Evolutionary conservation across 2,113 vertebrate species (phyloP).

Genomic region (Smithornis capensis): DNA sequence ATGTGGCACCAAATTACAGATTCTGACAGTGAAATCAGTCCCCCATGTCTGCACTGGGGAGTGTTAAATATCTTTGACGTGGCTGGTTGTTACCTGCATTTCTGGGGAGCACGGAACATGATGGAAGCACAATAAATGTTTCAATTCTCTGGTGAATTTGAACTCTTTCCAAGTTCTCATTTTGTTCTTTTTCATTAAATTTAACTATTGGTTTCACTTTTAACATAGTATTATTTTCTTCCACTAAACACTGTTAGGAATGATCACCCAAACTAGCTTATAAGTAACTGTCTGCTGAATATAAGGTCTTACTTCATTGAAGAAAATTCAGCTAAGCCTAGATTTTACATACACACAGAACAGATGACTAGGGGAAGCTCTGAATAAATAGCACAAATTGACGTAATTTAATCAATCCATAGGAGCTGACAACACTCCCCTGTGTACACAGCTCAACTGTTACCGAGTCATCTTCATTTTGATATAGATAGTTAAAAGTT

Average conservation of each 20-base stretch:
- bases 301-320: background rate
- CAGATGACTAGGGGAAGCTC: background rate
- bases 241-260: background rate
- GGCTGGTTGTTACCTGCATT: background rate
- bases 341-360: background rate
- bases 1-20: background rate
- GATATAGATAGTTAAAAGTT: rapidly evolving
- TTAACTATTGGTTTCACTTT: background rate
- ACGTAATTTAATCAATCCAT: background rate
- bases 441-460: background rate
- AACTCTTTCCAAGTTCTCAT: background rate
- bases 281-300: background rate
- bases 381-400: background rate
- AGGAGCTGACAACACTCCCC: background rate
- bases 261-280: background rate
- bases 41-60: background rate
- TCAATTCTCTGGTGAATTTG: background rate
- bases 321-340: background rate
- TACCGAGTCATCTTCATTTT: background rate
- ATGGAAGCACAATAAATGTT: background rate
- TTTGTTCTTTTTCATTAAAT: background rate
- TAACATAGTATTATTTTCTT: background rate
- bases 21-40: background rate
- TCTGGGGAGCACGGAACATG: background rate
- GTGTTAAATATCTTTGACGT: background rate